These are phyloP conservation scores for Eustalomyia histrio DNA, from an alignment of 2,888 invertebrate species.

Conservation along the genomic window DNA sequence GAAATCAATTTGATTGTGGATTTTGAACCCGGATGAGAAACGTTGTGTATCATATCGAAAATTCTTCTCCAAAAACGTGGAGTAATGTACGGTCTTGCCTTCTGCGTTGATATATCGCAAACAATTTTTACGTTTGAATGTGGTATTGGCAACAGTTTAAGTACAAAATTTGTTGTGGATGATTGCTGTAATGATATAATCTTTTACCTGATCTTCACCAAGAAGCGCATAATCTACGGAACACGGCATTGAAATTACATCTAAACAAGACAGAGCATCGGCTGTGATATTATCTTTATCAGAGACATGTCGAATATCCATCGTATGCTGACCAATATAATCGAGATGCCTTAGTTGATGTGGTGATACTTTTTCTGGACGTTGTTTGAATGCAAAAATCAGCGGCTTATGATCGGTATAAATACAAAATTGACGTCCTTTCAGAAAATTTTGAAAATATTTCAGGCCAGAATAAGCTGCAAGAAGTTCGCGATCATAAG, in stretches of 20 bases:
- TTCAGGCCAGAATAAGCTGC: neutral
- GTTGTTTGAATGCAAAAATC: conserved; percentile 30
- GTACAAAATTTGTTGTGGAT: neutral
- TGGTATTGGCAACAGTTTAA: neutral
- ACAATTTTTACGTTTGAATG: conserved; percentile 5
- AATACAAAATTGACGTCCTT: conserved; percentile 34
- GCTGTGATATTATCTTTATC: conserved; percentile 33
- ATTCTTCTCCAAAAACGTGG: neutral
- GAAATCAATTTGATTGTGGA: conserved; percentile 22
- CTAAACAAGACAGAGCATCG: conserved; percentile 31
- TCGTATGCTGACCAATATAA: neutral
- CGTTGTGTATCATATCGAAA: conserved; percentile 23
- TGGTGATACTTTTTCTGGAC: neutral
- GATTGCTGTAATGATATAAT: conserved; percentile 9
- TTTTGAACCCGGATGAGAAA: conserved; percentile 39
- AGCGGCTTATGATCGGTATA: conserved; percentile 45
- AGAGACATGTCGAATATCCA: conserved; percentile 9
- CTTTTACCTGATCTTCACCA: conserved; percentile 6
- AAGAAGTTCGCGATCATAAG: neutral
- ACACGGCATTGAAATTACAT: conserved; percentile 3
- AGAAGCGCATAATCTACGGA: conserved; percentile 29
- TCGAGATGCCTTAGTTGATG: neutral
- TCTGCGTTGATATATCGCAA: conserved; percentile 9
- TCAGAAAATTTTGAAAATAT: neutral
- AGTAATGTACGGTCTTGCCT: conserved; percentile 31